Conservation (phyloP, 2,113 vertebrate genomes). For the Laticauda laticaudata region DNA sequence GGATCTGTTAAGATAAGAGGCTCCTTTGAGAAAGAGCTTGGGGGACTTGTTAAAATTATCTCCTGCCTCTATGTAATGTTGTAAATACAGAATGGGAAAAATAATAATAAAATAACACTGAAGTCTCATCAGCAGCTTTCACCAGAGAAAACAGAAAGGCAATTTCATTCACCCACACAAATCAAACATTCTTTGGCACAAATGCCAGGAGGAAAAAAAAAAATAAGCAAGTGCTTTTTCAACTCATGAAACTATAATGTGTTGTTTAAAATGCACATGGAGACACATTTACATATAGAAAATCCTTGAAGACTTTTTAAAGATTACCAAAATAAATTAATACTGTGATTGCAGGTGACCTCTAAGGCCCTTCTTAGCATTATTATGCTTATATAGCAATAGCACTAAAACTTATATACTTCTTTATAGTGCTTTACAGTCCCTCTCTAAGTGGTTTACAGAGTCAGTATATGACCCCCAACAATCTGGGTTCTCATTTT, state of each 20-base stretch:
- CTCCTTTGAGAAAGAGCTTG: slow-evolving; percentile 62
- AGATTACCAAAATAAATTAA: not conserved
- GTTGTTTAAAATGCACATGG: not conserved
- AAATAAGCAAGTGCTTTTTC: not conserved
- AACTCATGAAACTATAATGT: not conserved
- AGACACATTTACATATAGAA: not conserved
- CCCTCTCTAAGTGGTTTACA: not conserved
- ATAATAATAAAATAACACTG: slow-evolving; percentile 13
- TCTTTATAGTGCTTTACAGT: not conserved
- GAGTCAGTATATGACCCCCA: not conserved
- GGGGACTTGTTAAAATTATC: slow-evolving; percentile 64
- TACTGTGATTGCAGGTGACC: not conserved
- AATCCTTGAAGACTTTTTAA: not conserved
- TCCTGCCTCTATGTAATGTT: slow-evolving; percentile 61
- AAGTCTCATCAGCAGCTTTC: slow-evolving; percentile 12
- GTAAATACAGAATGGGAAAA: slow-evolving; percentile 37
- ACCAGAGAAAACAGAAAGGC: not conserved
- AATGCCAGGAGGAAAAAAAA: not conserved
- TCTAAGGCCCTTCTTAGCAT: not conserved
- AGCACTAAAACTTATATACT: not conserved
- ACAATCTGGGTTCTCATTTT: not conserved
- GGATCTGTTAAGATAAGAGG: slow-evolving; percentile 63
- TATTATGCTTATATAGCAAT: not conserved
- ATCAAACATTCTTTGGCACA: not conserved
- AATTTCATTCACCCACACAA: not conserved